Conservation (phyloP, 2,888 invertebrate genomes). For the Perizoma affinitatum region DNA sequence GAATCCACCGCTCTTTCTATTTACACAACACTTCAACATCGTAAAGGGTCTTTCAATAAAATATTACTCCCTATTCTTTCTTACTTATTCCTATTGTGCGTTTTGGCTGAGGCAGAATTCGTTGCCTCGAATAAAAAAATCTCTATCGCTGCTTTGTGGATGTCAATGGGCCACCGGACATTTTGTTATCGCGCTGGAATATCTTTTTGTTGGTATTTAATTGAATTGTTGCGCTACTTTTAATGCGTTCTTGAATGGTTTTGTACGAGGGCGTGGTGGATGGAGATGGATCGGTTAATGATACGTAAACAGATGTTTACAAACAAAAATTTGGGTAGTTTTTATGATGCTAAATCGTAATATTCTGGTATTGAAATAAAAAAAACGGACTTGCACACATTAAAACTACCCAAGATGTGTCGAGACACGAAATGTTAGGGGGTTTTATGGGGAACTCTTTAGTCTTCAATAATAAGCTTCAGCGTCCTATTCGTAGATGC, state of each 20-base stretch:
- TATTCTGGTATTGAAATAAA: no score
- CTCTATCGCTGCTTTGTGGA: slow-evolving; percentile 51
- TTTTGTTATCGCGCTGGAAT: slow-evolving; percentile 64
- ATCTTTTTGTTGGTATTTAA: slow-evolving; percentile 57
- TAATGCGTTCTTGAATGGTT: slow-evolving; percentile 36
- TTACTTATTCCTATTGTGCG: slow-evolving; percentile 70
- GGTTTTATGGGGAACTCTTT: no score
- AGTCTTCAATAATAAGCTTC: no score
- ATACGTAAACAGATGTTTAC: slow-evolving; percentile 64
- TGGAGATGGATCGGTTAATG: slow-evolving; percentile 59
- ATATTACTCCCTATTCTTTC: slow-evolving; percentile 80
- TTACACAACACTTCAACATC: slow-evolving; percentile 80
- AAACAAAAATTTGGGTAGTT: slow-evolving; percentile 37
- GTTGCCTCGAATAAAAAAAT: slow-evolving; percentile 48
- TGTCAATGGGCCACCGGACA: slow-evolving; percentile 67
- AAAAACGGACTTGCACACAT: no score
- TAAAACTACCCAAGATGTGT: no score
- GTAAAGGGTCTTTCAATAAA: slow-evolving; percentile 83
- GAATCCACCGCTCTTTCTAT: slow-evolving; percentile 69
- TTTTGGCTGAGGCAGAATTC: slow-evolving; percentile 61
- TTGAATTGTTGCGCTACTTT: slow-evolving; percentile 65
- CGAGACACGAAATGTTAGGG: no score
- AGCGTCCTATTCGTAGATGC: no score
- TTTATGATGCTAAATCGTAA: background rate
- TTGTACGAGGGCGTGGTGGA: slow-evolving; percentile 49